A percentile compares a stretch with the other conserved stretches of the same genome.
Conservation (phyloP, 2,888 invertebrate species). For the Nipponacmea schrenckii region DNA sequence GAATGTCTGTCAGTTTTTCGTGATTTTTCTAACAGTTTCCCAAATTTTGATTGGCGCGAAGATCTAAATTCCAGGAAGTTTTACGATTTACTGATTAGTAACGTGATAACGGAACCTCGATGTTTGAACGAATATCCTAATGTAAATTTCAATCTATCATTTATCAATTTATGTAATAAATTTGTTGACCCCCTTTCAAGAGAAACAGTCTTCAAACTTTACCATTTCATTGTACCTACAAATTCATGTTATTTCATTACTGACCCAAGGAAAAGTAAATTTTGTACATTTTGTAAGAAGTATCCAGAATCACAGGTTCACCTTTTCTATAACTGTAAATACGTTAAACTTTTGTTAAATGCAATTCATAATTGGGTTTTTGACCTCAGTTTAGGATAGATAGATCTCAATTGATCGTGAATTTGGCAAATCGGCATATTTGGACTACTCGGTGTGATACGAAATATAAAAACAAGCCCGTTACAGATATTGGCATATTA, state of each 20-base stretch:
- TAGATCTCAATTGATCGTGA: neutral
- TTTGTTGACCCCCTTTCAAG: neutral
- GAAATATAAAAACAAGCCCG: neutral
- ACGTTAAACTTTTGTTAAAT: neutral
- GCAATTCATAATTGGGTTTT: neutral
- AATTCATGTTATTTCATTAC: neutral
- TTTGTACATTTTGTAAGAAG: neutral
- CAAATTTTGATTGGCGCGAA: neutral
- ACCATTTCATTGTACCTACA: neutral
- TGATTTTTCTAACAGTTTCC: neutral
- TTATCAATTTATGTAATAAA: neutral
- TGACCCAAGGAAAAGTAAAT: neutral
- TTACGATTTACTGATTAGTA: conserved; percentile 7
- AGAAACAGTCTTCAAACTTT: neutral
- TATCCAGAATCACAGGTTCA: neutral
- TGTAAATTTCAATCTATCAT: neutral
- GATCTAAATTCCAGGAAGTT: neutral
- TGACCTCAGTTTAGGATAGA: neutral
- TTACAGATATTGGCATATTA: neutral
- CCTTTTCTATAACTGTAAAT: neutral
- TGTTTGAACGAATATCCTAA: neutral
- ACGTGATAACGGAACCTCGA: neutral
- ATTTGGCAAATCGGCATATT: conserved; percentile 1
- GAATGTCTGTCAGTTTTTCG: conserved; percentile 12
- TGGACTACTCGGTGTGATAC: neutral